Evolutionary conservation across 2,113 vertebrate genomes (phyloP), one percentile per base, ranked within the genome.

Genomic region (Dendropsophus ebraccatus): DNA sequence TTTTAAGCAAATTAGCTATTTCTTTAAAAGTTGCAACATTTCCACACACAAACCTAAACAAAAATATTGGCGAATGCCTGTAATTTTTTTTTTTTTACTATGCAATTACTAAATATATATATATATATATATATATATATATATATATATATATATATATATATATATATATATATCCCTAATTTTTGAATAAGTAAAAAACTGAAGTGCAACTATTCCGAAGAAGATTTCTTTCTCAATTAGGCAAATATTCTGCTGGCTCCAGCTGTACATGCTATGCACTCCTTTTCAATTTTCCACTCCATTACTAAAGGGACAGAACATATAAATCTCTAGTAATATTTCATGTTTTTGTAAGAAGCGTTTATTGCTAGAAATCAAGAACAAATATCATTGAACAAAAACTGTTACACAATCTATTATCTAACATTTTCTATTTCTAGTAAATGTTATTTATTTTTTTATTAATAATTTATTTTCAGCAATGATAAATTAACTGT

Each of bases 151-250:
- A 28, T 62, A 12, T 4, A 62, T 25, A 12, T 62, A 62, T 28
- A 13, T 28, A 62, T 12, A 62, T 28, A 14, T 28, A 60, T 16
- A 11, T 23, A n/a, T 60, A 60, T 10, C 23, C 58, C 13, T 41
- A 28, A 28, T 62, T 62, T 62, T 28, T 62, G 1, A 62, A 62
- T 28, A 62, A 62, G 58, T 12, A 37, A 52, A n/a, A 76, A 70
- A 56, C 58, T 70, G 28, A 86, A 86, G 45, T 79, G 30, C 50
- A 62, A 45, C 28, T 81, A 2, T 54, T 60, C 30, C 50, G 37
- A 87, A 73, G 81, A n/a, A 81, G 67, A 74, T 87, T 87, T 87
- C 85, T 87, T 87, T 74, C 54, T 81, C 69, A 81, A 87, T 87
- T 87, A 87, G 52, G 85, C 77, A 87, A 74, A 81, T 87, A 81